Evolutionary conservation across 2,113 vertebrate species (phyloP).

Genomic region (Hiodon tergisus): DNA sequence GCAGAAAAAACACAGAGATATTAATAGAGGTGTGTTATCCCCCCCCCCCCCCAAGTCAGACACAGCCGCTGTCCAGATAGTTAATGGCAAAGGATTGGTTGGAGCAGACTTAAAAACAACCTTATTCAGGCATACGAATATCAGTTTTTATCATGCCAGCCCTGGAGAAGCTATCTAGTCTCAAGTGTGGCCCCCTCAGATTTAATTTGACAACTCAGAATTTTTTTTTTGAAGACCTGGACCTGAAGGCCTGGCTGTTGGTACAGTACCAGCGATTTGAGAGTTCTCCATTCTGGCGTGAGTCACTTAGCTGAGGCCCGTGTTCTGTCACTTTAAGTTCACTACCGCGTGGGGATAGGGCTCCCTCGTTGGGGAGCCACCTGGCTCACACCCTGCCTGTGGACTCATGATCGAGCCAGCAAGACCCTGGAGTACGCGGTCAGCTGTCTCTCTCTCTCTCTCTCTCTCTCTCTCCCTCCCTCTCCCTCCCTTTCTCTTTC

Average conservation of each 20-base stretch:
- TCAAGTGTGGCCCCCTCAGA: conserved; percentile 16
- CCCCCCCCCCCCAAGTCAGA: conserved; percentile 34
- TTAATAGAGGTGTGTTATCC: conserved; percentile 42
- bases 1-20: conserved; percentile 44
- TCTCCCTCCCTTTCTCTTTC: neutral
- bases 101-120: neutral
- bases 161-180: conserved; percentile 8
- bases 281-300: conserved; percentile 18
- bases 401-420: conserved; percentile 32
- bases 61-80: conserved; percentile 14
- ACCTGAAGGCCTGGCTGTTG: conserved; percentile 27
- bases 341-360: conserved; percentile 35
- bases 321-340: conserved; percentile 50
- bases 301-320: conserved; percentile 41
- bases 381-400: conserved; percentile 28
- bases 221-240: neutral
- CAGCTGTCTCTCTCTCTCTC: neutral
- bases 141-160: conserved; percentile 15
- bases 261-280: conserved; percentile 30
- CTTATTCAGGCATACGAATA: neutral
- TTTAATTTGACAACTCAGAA: conserved; percentile 13
- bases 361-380: conserved; percentile 28
- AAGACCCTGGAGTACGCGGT: conserved; percentile 32
- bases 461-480: neutral
- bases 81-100: conserved; percentile 10